Evolutionary conservation across 2,888 invertebrate genomes (phyloP).

Genomic region (Eilema depressum): DNA sequence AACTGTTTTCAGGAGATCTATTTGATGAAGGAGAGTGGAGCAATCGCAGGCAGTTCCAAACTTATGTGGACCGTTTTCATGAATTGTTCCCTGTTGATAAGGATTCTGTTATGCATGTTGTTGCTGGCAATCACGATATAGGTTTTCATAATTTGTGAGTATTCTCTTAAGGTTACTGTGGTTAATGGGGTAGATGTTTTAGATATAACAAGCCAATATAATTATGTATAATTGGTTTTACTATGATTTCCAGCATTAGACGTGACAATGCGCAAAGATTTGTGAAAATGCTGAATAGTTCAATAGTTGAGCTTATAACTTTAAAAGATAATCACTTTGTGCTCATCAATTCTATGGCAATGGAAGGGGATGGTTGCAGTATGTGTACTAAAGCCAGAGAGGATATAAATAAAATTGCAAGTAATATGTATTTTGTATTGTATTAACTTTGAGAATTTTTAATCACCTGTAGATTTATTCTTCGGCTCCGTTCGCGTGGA

Average conservation of each 20-base stretch:
- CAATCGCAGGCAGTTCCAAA: constrained; percentile 91
- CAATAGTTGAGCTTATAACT: constrained; percentile 91
- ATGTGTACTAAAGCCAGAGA: constrained; percentile 93
- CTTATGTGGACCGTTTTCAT: constrained; percentile 93
- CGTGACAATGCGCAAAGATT: constrained; percentile 90
- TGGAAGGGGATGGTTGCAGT: constrained; percentile 97
- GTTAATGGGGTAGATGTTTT: background rate
- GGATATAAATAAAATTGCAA: constrained; percentile 88
- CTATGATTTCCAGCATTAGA: constrained; percentile 67
- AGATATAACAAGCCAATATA: background rate
- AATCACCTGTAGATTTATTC: no score
- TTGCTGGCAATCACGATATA: constrained; percentile 98
- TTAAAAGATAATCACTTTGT: constrained; percentile 94
- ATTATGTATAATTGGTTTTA: background rate
- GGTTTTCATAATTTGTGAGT: constrained; percentile 97
- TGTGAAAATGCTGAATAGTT: constrained; percentile 89
- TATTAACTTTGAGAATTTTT: no score
- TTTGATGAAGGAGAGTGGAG: constrained; percentile 98
- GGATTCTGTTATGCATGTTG: constrained; percentile 89
- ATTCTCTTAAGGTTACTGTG: constrained; percentile 2
- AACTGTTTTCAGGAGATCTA: constrained; percentile 91
- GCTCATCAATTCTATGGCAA: constrained; percentile 97
- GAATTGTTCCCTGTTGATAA: constrained; percentile 91
- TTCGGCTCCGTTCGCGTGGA: no score
- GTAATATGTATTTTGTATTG: constrained; percentile 74